Conservation (phyloP, 2,113 vertebrate genomes). For the Dipodomys merriami region DNA sequence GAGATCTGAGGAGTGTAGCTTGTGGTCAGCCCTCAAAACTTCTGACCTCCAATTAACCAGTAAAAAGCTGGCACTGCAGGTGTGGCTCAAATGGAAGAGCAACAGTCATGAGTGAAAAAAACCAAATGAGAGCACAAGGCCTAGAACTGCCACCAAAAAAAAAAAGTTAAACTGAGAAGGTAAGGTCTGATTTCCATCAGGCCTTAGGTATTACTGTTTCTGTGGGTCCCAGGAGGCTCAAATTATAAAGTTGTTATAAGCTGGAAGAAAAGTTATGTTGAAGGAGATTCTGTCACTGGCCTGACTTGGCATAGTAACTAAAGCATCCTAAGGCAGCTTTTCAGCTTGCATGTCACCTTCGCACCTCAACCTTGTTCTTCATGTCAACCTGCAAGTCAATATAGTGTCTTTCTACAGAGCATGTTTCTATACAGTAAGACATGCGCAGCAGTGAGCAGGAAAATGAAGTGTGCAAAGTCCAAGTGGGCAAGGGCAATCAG, state of each 20-base stretch:
- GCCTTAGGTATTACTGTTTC: background rate
- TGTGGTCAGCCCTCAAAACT: too few relatives aligned
- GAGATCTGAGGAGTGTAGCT: too few relatives aligned
- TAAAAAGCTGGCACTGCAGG: too few relatives aligned
- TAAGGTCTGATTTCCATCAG: background rate
- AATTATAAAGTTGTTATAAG: background rate
- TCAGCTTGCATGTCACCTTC: background rate
- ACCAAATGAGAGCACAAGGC: too few relatives aligned
- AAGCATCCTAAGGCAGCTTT: background rate
- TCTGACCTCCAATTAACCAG: too few relatives aligned
- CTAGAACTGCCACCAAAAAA: too few relatives aligned
- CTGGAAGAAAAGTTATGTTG: background rate
- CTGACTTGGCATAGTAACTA: background rate
- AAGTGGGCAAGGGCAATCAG: background rate
- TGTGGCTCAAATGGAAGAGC: too few relatives aligned
- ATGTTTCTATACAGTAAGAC: background rate
- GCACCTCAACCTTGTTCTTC: background rate
- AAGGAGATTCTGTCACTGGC: background rate
- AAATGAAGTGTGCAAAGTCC: background rate
- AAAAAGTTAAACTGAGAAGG: background rate
- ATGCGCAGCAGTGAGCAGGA: background rate
- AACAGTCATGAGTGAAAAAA: too few relatives aligned
- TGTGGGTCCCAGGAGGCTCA: background rate
- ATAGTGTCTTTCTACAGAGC: background rate
- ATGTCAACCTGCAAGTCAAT: slow-evolving; percentile 3